Conservation (phyloP, 2,797 vertebrate genomes). For the Chiloscyllium punctatum region DNA sequence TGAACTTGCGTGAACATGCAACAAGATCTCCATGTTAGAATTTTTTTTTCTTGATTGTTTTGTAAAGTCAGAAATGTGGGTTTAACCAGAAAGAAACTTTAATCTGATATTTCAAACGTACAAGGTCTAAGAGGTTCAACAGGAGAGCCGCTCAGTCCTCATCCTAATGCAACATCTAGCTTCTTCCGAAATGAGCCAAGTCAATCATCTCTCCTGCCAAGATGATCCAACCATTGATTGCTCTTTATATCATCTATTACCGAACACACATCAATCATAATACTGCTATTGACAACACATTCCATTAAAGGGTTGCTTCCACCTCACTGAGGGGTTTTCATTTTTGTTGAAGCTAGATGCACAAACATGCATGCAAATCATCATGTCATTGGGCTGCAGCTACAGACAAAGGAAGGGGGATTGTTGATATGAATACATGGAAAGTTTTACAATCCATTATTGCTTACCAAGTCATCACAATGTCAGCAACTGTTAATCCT, state of each 20-base stretch:
- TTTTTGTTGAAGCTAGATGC: background rate
- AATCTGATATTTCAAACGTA: background rate
- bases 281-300: background rate
- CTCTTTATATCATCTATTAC: background rate
- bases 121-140: background rate
- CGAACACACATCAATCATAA: background rate
- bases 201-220: background rate
- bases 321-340: background rate
- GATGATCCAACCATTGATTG: background rate
- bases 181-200: background rate
- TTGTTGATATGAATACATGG: background rate
- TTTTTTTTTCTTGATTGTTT: background rate
- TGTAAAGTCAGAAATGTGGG: background rate
- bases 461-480: constrained; percentile 76
- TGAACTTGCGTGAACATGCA: background rate
- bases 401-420: background rate
- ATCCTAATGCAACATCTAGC: background rate
- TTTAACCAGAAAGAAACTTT: background rate
- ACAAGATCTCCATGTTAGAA: background rate
- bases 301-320: background rate
- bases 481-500: constrained; percentile 70
- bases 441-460: background rate
- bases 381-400: background rate
- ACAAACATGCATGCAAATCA: background rate
- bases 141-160: background rate